Conservation (phyloP, 2,113 vertebrate genomes). For the Danio rerio region GRCz12tu NC_133187.1:31063501-31064000, state of each 20-base stretch:
- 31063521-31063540: slow-evolving; percentile 56
- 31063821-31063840: not conserved
- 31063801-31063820: not conserved
- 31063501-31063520: slow-evolving; percentile 30
- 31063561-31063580: slow-evolving; percentile 42
- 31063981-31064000: no score
- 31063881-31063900: not conserved
- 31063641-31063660: not conserved
- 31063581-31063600: not conserved
- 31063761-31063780: no score
- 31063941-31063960: no score
- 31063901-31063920: no score
- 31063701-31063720: not conserved
- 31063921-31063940: no score
- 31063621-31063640: not conserved
- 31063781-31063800: not conserved
- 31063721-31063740: not conserved
- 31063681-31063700: no score
- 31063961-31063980: no score
- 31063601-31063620: not conserved
- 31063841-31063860: not conserved
- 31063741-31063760: no score
- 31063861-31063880: not conserved
- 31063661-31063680: not conserved
- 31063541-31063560: slow-evolving; percentile 51